phyloP scores from a whole-genome alignment of 2,113 vertebrate species.

The Xenotilapia caudafasciata region DNA sequence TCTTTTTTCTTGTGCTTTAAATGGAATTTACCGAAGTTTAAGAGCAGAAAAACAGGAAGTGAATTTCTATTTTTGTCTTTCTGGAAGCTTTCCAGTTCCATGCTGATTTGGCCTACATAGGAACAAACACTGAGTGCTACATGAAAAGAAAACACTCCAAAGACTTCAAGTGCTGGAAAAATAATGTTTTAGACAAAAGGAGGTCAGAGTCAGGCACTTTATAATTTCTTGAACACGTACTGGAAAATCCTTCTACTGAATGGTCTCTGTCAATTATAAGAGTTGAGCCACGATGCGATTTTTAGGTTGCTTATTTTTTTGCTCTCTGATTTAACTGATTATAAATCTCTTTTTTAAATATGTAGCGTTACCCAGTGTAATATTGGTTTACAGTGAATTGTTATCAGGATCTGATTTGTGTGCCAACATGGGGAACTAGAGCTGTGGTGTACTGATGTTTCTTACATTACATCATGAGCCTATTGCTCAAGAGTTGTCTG shows the following conservation, averaged over 20 bases:
- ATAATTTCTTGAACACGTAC: neutral
- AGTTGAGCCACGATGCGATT: neutral
- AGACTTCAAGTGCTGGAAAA: neutral
- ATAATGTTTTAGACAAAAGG: neutral
- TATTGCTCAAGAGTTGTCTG: neutral
- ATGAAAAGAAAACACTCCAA: neutral
- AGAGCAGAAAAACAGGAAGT: neutral
- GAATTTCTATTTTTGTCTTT: neutral
- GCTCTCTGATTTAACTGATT: neutral
- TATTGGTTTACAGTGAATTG: neutral
- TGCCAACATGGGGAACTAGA: neutral
- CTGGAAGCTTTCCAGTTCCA: neutral
- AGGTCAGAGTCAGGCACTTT: neutral
- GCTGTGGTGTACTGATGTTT: neutral
- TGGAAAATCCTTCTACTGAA: neutral
- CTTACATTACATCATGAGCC: neutral
- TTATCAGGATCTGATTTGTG: neutral
- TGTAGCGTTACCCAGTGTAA: neutral
- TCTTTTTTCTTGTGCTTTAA: neutral
- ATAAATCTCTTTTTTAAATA: neutral
- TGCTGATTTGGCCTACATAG: conserved; percentile 12
- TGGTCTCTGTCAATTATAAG: neutral
- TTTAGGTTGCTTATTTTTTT: neutral
- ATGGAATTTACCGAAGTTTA: neutral
- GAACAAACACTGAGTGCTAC: neutral